Base-by-base conservation (phyloP, 1,140 invertebrate species). In the Sinonovacula constricta region DNA sequence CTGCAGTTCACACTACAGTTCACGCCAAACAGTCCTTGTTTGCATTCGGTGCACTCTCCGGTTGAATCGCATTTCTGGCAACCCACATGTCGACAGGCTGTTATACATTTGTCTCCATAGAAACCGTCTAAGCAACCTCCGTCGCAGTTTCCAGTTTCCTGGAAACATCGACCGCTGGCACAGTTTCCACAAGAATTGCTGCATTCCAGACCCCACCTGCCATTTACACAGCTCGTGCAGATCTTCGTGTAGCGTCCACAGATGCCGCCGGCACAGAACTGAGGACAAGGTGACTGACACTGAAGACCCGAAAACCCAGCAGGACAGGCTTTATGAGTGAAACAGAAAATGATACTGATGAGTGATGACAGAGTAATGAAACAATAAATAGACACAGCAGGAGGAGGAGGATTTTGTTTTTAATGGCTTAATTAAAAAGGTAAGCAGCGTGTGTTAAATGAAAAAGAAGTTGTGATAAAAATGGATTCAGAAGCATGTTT, bases 121-220 rank as follows among this genome's bases (percentile, higher is more conserved):
- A 39, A 76, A 49, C 72, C 72, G 31, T 49, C 39, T 1, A 28
- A 15, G 49, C 72, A 76, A 10, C 65, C 72, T 14, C 26, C 49
- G 2, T 56, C 1, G 28, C 72, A 76, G 1, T 30, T 30, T 3
- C 62, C 63, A 14, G 51, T n/a, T 1, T 39, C 24, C 72, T 76
- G 72, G 4, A 24, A 3, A 67, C 72, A 76, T 7, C n/a, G 2
- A 14, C 30, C n/a, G 26, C 33, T 53, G 28, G 22, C 18, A 67
- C 72, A 76, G 10, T 67, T 15, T 3, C 72, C 72, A 31, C 72
- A 76, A 0, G 10, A 1, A 3, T 30, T 12, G 18, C 59, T 26
- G 30, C 72, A 76, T 3, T n/a, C 10, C 2, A 1, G 18, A 22
- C 24, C 34, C 72, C 72, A 76, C 2, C 1, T 45, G 18, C 63